These are phyloP conservation scores for Trogon surrucura DNA, from an alignment of 2,113 vertebrate species.

Conservation along the genomic window DNA sequence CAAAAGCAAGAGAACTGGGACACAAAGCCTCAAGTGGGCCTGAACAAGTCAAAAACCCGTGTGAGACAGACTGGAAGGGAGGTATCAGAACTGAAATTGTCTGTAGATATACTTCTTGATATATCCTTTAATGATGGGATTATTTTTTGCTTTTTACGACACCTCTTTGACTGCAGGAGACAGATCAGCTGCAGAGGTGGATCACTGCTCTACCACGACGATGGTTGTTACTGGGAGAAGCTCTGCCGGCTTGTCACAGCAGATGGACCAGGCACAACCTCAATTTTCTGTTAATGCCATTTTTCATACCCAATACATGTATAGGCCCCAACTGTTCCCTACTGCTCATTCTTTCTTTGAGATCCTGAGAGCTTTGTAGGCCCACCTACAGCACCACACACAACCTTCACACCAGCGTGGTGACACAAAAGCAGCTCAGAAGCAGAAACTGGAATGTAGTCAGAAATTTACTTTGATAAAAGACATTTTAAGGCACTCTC, in stretches of 20 bases:
- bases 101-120: neutral
- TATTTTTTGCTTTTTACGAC: neutral
- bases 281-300: neutral
- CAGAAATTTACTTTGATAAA: neutral
- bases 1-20: neutral
- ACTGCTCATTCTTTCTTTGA: neutral
- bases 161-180: neutral
- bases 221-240: neutral
- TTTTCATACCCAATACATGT: neutral
- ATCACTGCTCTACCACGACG: rapidly evolving
- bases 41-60: neutral
- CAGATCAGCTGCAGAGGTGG: neutral
- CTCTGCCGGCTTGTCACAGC: neutral
- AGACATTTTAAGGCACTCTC: neutral
- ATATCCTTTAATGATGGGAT: neutral
- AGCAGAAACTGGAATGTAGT: neutral
- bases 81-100: neutral
- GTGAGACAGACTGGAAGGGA: neutral
- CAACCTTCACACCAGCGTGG: neutral
- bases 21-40: neutral
- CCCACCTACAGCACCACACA: neutral
- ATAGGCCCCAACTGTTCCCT: neutral
- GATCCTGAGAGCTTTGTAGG: neutral
- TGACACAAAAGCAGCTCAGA: neutral
- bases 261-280: neutral